Evolutionary conservation across 2,888 invertebrate species (phyloP).

Genomic region (Masnerella sp.): DNA sequence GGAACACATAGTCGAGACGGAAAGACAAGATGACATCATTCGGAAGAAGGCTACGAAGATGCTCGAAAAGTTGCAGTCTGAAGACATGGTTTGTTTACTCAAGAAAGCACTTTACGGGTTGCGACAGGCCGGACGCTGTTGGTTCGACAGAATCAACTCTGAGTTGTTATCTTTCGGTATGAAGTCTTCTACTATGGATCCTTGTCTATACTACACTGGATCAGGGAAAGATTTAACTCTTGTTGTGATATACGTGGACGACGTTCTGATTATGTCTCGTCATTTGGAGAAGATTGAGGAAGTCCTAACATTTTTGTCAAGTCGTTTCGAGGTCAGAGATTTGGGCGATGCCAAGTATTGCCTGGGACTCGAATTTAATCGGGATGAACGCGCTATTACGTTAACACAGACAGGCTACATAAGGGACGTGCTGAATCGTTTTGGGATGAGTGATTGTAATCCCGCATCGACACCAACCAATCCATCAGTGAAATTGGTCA

Average conservation of each 20-base stretch:
- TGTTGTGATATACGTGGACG: slow-evolving; percentile 10
- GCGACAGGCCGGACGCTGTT: slow-evolving; percentile 6
- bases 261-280: slow-evolving; percentile 10
- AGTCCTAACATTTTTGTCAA: too few relatives aligned
- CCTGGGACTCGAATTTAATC: slow-evolving; percentile 12
- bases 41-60: background rate
- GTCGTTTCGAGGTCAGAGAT: slow-evolving; percentile 20
- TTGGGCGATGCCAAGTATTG: slow-evolving; percentile 1
- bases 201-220: background rate
- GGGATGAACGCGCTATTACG: too few relatives aligned
- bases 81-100: background rate
- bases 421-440: background rate
- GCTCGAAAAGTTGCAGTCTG: background rate
- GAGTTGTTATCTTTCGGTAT: background rate
- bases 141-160: too few relatives aligned
- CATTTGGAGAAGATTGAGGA: too few relatives aligned
- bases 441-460: background rate
- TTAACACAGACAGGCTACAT: background rate
- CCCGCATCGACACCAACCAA: background rate
- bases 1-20: slow-evolving; percentile 5
- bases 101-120: slow-evolving; percentile 2
- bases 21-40: too few relatives aligned
- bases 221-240: background rate
- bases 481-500: background rate
- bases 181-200: too few relatives aligned